Evolutionary conservation across 2,888 invertebrate species (phyloP).

Genomic region (Tineola bisselliella): DNA sequence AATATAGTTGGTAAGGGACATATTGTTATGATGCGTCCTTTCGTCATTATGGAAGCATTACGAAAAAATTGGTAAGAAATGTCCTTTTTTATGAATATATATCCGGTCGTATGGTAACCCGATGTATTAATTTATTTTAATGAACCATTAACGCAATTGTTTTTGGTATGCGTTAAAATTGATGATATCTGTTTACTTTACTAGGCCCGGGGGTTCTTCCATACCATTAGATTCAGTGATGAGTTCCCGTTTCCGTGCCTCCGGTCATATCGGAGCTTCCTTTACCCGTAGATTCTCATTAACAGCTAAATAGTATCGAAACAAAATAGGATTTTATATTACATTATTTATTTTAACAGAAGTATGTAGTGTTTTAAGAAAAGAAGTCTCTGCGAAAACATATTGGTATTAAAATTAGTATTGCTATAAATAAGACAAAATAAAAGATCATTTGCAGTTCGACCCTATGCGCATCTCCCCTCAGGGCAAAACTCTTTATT

Average conservation of each 20-base stretch:
- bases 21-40: neutral
- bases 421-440: conserved; percentile 4
- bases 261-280: conserved; percentile 40
- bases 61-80: neutral
- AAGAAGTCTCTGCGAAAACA: too few relatives aligned
- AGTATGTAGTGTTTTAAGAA: too few relatives aligned
- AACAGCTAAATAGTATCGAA: conserved; percentile 36
- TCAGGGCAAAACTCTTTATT: conserved; percentile 44
- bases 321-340: neutral
- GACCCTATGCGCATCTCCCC: conserved; percentile 21
- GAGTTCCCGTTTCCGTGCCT: conserved; percentile 52
- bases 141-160: neutral
- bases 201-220: conserved; percentile 38
- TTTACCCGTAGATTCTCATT: conserved; percentile 40
- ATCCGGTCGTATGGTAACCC: neutral
- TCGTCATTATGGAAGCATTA: neutral
- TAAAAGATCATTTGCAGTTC: neutral
- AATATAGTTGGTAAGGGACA: conserved; percentile 32
- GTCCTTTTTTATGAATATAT: neutral
- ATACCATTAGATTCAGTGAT: conserved; percentile 51
- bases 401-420: neutral
- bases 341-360: too few relatives aligned
- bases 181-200: conserved; percentile 47
- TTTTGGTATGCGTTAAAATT: conserved; percentile 17
- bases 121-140: neutral